Evolutionary conservation across 2,888 invertebrate genomes (phyloP), one percentile per base, ranked within the genome.

Genomic region (Parascotia fuliginaria): DNA sequence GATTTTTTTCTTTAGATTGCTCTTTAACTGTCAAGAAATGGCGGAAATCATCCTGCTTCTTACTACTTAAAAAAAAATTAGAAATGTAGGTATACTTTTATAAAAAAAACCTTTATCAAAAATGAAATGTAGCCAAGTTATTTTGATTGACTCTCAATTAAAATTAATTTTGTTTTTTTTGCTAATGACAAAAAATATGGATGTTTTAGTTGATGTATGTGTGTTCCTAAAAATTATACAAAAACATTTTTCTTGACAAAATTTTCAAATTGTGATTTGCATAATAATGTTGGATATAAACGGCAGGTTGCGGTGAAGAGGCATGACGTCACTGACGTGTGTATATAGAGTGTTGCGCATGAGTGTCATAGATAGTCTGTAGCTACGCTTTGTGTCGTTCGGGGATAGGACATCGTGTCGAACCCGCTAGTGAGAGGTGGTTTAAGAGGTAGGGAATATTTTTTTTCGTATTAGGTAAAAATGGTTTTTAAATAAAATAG

Each of bases 301-400:
- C 47, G 53, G 36, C 55, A 15, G 31, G 31, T 45, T 16, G 45
- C 44, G 39, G 39, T 63, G 63, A 57, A 65, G 53, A 43, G 22
- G 39, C 34, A 54, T 85, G 85, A 89, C 88, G 87, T 85, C 86
- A 81, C 49, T 41, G 9, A 40, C 60, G 61, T 75, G 73, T 83
- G 79, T 88, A 88, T 89, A 89, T 87, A 88, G 88, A 59, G 69
- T 58, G 76, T 64, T 75, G 89, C 89, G 85, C 85, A 60, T 73
- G 79, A 81, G 76, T 74, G 60, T 72, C 63, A 65, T 68, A 77
- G 75, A 83, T 87, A 90, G 90, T 88, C 81, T 56, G 68, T 70
- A 49, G 73, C 71, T 73, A 79, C 79, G 70, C 75, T 66, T 65
- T 73, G 73, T 75, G 73, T 75, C 81, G 81, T 81, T 86, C 77